Evolutionary conservation across 2,797 vertebrate species (phyloP).

Genomic region (Eulemur albifrons): DNA sequence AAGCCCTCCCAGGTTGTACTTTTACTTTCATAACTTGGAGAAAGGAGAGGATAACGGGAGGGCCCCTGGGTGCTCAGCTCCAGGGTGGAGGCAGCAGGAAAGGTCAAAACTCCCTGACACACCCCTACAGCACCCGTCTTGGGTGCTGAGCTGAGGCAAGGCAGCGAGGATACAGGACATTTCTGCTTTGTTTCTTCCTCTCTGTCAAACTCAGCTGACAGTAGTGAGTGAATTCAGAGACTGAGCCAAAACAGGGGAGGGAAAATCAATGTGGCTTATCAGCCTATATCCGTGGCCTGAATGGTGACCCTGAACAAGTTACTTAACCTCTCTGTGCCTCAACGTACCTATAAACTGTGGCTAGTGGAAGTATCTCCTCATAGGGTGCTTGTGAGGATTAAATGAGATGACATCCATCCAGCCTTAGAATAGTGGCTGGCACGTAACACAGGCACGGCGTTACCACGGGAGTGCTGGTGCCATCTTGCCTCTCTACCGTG

Average conservation of each 20-base stretch:
- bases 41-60: neutral
- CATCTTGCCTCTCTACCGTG: neutral
- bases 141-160: neutral
- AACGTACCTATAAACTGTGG: neutral
- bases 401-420: neutral
- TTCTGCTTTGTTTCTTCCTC: neutral
- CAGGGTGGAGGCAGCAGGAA: neutral
- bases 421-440: neutral
- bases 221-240: neutral
- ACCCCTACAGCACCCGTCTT: neutral
- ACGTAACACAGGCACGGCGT: fast-evolving
- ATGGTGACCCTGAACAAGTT: neutral
- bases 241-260: neutral
- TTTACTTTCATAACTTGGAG: neutral
- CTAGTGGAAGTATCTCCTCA: neutral
- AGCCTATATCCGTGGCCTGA: neutral
- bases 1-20: fast-evolving
- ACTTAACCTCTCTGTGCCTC: neutral
- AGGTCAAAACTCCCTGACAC: neutral
- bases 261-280: neutral
- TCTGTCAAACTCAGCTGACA: neutral
- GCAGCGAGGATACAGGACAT: neutral
- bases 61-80: fast-evolving
- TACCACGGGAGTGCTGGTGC: too few species aligned
- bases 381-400: neutral